These are phyloP conservation scores for Brachyistius frenatus DNA, from an alignment of 2,113 vertebrate species.

Conservation along the genomic window DNA sequence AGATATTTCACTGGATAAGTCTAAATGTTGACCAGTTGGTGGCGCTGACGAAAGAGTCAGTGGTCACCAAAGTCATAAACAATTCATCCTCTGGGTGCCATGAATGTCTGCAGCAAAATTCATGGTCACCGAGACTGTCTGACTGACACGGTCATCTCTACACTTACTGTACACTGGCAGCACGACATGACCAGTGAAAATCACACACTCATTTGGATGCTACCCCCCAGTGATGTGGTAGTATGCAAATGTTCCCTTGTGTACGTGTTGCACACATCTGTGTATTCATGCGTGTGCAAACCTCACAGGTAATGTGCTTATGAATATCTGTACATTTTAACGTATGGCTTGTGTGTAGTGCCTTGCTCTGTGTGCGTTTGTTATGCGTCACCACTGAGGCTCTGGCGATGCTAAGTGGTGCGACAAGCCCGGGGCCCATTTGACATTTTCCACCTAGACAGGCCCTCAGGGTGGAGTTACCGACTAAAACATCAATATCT, in stretches of 20 bases:
- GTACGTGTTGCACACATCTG: too few species aligned
- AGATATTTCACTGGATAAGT: not conserved
- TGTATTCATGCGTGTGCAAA: not conserved
- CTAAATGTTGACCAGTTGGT: not conserved
- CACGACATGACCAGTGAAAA: not conserved
- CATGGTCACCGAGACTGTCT: not conserved
- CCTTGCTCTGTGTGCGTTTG: constrained; percentile 17
- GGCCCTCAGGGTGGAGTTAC: constrained; percentile 71
- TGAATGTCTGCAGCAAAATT: too few species aligned
- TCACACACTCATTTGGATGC: not conserved
- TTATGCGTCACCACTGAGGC: constrained; percentile 41
- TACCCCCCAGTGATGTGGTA: too few species aligned
- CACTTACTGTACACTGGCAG: not conserved
- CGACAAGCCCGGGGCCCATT: constrained; percentile 47
- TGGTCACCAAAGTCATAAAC: not conserved
- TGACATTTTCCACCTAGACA: constrained; percentile 70
- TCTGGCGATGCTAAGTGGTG: constrained; percentile 51
- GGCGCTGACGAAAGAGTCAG: not conserved
- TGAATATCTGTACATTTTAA: not conserved
- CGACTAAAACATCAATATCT: constrained; percentile 73
- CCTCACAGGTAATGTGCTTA: not conserved
- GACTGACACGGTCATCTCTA: not conserved
- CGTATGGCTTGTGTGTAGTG: not conserved
- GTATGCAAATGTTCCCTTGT: too few species aligned
- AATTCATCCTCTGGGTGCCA: not conserved